Evolutionary conservation across 2,113 vertebrate species (phyloP).

Genomic region (Vanacampus margaritifer): DNA sequence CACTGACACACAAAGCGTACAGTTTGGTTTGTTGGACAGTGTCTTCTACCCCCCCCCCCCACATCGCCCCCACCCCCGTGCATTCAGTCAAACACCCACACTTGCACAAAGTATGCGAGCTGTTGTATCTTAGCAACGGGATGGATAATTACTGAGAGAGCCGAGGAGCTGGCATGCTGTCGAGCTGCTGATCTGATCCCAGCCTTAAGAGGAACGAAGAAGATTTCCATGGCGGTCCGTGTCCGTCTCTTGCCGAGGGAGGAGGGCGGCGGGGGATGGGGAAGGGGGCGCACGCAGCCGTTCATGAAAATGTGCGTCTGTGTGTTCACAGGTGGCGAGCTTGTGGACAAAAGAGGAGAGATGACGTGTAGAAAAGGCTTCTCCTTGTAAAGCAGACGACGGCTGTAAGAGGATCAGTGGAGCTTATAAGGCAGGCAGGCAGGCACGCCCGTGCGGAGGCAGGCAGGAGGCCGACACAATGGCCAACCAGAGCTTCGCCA

Average conservation of each 20-base stretch:
- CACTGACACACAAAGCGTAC: constrained; percentile 33
- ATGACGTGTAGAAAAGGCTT: constrained; percentile 64
- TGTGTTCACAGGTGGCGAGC: constrained; percentile 64
- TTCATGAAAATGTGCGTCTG: constrained; percentile 40
- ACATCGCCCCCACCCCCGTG: constrained; percentile 60
- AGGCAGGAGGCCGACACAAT: constrained; percentile 62
- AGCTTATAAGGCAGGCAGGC: constrained; percentile 43
- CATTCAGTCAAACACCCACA: constrained; percentile 75
- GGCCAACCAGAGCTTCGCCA: constrained; percentile 84
- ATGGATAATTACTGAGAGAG: constrained; percentile 80
- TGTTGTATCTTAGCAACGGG: constrained; percentile 82
- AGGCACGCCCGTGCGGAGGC: constrained; percentile 35
- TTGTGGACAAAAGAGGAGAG: constrained; percentile 61
- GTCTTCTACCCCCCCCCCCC: constrained; percentile 47
- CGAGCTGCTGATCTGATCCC: constrained; percentile 76
- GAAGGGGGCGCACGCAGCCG: neutral
- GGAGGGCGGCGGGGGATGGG: neutral
- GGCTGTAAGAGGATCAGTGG: constrained; percentile 57
- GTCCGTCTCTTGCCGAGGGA: neutral
- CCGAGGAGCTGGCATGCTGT: constrained; percentile 78
- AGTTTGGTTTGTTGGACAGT: constrained; percentile 60
- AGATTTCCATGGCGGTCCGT: constrained; percentile 52
- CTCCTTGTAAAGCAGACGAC: constrained; percentile 56
- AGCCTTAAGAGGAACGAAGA: constrained; percentile 62
- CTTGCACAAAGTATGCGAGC: constrained; percentile 77